Conservation (phyloP, 1,140 invertebrate genomes). For the Drosophila nannoptera region DNA sequence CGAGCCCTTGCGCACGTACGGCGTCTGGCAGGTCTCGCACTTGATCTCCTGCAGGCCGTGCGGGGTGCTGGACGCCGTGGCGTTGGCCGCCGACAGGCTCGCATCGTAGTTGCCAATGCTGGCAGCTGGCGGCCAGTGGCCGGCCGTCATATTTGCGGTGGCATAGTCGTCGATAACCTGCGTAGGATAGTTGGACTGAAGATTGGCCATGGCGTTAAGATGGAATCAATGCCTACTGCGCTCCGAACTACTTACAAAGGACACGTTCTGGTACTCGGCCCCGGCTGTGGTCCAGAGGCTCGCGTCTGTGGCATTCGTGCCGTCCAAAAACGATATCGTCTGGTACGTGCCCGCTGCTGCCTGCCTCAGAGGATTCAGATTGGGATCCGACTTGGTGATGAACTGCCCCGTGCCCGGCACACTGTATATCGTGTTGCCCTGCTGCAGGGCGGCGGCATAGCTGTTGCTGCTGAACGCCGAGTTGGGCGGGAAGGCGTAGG, state of each 20-base stretch:
- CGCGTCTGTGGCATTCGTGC: conserved; percentile 38
- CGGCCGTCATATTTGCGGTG: conserved; percentile 49
- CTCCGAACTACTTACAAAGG: conserved; percentile 58
- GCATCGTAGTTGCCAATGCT: conserved; percentile 57
- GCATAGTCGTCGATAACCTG: conserved; percentile 74
- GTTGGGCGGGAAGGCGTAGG: conserved; percentile 57
- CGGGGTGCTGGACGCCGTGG: conserved; percentile 26
- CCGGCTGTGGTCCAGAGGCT: conserved; percentile 50
- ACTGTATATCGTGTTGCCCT: conserved; percentile 66
- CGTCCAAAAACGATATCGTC: conserved; percentile 52
- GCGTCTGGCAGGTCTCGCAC: conserved; percentile 60
- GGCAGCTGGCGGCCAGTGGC: conserved; percentile 53
- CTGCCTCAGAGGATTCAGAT: conserved; percentile 55
- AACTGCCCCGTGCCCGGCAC: conserved; percentile 55
- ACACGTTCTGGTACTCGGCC: conserved; percentile 55
- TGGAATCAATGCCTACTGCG: not conserved
- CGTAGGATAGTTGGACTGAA: conserved; percentile 62
- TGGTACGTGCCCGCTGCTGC: conserved; percentile 49
- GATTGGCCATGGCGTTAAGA: conserved; percentile 12
- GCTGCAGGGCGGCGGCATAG: conserved; percentile 56
- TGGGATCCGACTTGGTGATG: conserved; percentile 67
- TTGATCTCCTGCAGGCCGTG: conserved; percentile 50
- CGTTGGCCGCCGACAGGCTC: conserved; percentile 37
- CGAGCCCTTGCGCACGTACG: conserved; percentile 51
- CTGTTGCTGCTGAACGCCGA: conserved; percentile 57